These are phyloP conservation scores for Fissipunctia ypsillon DNA, from an alignment of 2,888 invertebrate genomes.

Conservation along the genomic window DNA sequence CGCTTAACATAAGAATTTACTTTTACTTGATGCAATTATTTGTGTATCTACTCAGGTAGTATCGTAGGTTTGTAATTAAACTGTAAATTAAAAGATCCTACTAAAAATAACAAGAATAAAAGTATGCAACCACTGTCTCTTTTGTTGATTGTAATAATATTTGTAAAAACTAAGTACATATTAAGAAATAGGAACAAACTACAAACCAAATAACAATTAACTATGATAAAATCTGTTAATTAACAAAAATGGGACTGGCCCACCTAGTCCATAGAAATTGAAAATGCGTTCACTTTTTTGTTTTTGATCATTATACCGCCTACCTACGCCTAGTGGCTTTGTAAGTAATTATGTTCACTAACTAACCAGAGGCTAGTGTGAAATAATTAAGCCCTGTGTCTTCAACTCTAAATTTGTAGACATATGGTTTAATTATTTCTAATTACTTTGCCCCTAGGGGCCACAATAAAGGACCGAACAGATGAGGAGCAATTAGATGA, in stretches of 20 bases:
- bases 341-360: background rate
- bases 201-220: background rate
- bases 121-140: background rate
- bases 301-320: background rate
- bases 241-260: background rate
- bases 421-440: background rate
- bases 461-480: background rate
- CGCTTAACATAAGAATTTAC: background rate
- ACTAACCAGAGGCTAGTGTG: background rate
- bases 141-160: background rate
- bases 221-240: background rate
- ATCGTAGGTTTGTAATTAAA: background rate
- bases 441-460: background rate
- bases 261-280: too few species aligned
- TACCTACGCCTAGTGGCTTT: background rate
- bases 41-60: background rate
- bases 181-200: background rate
- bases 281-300: background rate
- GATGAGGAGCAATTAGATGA: background rate
- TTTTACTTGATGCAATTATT: background rate
- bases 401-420: background rate
- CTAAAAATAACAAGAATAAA: background rate
- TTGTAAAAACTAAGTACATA: background rate
- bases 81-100: background rate
- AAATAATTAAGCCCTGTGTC: background rate